Evolutionary conservation across 2,797 vertebrate species (phyloP).

Genomic region (Scleropages formosus): DNA sequence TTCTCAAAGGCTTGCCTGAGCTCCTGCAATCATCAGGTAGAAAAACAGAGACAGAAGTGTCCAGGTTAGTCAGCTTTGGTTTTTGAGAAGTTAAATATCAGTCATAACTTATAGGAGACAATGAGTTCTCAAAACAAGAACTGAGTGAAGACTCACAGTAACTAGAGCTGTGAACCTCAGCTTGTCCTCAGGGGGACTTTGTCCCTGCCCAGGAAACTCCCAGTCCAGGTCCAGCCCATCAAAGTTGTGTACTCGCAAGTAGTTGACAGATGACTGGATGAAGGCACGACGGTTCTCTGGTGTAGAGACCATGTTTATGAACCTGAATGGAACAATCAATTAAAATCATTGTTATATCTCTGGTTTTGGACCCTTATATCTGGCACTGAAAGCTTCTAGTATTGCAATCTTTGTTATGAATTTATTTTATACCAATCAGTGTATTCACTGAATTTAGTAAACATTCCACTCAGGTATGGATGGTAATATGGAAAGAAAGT

Average conservation of each 20-base stretch:
- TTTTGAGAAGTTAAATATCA: no score
- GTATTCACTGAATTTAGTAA: no score
- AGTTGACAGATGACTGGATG: slow-evolving; percentile 63
- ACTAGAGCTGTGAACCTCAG: slow-evolving; percentile 67
- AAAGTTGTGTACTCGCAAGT: slow-evolving; percentile 68
- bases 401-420: no score
- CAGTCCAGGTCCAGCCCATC: slow-evolving; percentile 81
- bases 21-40: slow-evolving; percentile 56
- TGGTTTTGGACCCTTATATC: no score
- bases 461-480: no score
- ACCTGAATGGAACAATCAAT: slow-evolving; percentile 57
- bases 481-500: no score
- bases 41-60: no score
- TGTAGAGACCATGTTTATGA: slow-evolving; percentile 67
- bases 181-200: slow-evolving; percentile 65
- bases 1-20: slow-evolving; percentile 59
- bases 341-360: no score
- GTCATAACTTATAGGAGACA: no score
- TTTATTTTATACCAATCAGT: no score
- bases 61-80: background rate
- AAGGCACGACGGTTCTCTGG: slow-evolving; percentile 60
- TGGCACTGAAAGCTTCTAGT: no score
- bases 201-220: slow-evolving; percentile 74
- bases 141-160: slow-evolving; percentile 50
- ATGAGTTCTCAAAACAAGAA: no score